A percentile compares a stretch with the other conserved stretches of the same genome.
Evolutionary conservation across 2,888 invertebrate genomes (phyloP).

Genomic region (Choreutis nemorana): DNA sequence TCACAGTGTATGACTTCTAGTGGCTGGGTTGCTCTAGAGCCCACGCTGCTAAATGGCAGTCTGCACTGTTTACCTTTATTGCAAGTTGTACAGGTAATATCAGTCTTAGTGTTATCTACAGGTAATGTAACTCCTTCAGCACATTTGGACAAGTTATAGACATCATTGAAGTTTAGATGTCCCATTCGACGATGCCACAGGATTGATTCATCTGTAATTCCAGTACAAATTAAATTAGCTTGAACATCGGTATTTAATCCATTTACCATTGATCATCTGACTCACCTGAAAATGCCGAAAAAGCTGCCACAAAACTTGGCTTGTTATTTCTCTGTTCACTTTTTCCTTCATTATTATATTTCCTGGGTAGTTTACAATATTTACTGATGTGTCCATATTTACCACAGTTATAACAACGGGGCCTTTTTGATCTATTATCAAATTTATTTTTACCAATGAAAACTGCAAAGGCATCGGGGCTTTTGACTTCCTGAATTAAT

Average conservation of each 20-base stretch:
- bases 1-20: constrained; percentile 13
- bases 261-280: no score
- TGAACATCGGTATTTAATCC: no score
- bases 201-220: background rate
- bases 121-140: constrained; percentile 10
- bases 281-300: no score
- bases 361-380: constrained; percentile 4
- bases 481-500: no score
- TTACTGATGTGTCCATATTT: no score
- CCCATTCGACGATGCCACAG: constrained; percentile 14
- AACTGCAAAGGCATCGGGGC: no score
- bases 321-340: no score
- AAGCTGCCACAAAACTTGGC: no score
- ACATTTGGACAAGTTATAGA: constrained; percentile 11
- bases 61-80: constrained; percentile 13
- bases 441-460: no score
- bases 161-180: constrained; percentile 13
- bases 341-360: constrained; percentile 3
- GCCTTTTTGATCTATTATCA: no score
- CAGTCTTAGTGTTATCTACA: background rate
- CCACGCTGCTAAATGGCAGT: constrained; percentile 11
- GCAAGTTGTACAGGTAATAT: constrained; percentile 10
- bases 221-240: constrained; percentile 3
- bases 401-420: no score
- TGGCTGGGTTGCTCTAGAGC: constrained; percentile 8